A percentile compares a stretch with the other conserved stretches of the same genome.
Conservation (phyloP, 2,797 vertebrate genomes). For the Lates japonicus region DNA sequence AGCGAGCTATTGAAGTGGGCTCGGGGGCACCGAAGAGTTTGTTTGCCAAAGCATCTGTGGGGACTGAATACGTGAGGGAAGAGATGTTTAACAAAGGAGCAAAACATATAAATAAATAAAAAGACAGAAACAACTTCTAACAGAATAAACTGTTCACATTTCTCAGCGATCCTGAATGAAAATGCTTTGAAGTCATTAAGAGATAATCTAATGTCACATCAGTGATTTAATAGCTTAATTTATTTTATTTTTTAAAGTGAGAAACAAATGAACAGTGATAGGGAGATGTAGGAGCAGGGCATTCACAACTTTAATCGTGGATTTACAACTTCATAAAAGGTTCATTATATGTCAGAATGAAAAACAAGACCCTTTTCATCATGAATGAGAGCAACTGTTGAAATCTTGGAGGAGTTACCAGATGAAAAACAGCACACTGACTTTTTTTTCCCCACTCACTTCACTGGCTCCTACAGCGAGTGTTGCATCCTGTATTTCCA, state of each 20-base stretch:
- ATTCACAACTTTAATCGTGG: not conserved
- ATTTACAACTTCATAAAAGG: not conserved
- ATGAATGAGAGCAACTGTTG: not conserved
- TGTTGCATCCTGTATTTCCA: too few relatives aligned
- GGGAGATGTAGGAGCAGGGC: not conserved
- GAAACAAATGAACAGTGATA: not conserved
- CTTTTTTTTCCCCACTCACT: not conserved
- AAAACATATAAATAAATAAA: not conserved
- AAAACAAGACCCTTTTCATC: not conserved
- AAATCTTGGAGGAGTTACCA: not conserved
- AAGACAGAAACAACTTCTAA: not conserved
- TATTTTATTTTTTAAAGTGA: not conserved
- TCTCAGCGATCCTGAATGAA: not conserved
- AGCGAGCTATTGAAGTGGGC: constrained; percentile 93
- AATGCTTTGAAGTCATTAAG: not conserved
- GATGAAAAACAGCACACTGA: not conserved
- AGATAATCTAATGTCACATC: not conserved
- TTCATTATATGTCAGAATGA: not conserved
- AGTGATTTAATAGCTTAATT: not conserved
- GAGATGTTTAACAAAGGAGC: not conserved
- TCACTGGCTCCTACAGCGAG: too few relatives aligned
- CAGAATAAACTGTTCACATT: not conserved
- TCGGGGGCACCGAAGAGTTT: constrained; percentile 97
- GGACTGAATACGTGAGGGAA: constrained; percentile 83
- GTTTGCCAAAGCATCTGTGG: constrained; percentile 97